phyloP scores from a whole-genome alignment of 2,113 vertebrate genomes.

The Mugil cephalus region DNA sequence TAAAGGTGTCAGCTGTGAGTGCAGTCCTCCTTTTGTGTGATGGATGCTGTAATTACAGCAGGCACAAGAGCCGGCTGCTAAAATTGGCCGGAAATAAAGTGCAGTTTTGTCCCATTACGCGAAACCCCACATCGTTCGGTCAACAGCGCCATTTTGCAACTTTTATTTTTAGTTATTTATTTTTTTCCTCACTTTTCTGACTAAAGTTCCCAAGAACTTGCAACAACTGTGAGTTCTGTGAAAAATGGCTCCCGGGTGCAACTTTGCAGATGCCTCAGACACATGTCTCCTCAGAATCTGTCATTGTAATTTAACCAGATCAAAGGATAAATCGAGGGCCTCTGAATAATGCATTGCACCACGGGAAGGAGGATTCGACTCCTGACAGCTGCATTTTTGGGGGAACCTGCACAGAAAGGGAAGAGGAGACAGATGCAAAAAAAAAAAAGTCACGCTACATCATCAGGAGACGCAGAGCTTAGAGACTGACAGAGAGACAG shows the following conservation, averaged over 20 bases:
- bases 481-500: conserved; percentile 15
- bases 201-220: neutral
- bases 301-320: conserved; percentile 42
- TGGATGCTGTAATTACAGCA: conserved; percentile 70
- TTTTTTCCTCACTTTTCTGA: conserved; percentile 13
- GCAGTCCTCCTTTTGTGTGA: conserved; percentile 50
- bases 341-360: conserved; percentile 53
- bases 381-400: conserved; percentile 44
- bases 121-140: neutral
- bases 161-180: neutral
- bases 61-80: conserved; percentile 19
- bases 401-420: conserved; percentile 33
- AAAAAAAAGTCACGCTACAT: neutral
- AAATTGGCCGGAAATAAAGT: conserved; percentile 31
- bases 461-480: neutral
- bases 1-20: conserved; percentile 65
- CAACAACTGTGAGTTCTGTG: conserved; percentile 9
- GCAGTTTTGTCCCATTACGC: conserved; percentile 14
- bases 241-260: conserved; percentile 24
- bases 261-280: conserved; percentile 34
- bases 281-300: conserved; percentile 20
- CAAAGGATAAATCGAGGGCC: conserved; percentile 32
- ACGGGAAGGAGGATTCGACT: conserved; percentile 33
- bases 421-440: neutral
- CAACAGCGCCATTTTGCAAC: neutral